Evolutionary conservation across 2,797 vertebrate genomes (phyloP).

Genomic region (Urocyon cinereoargenteus): DNA sequence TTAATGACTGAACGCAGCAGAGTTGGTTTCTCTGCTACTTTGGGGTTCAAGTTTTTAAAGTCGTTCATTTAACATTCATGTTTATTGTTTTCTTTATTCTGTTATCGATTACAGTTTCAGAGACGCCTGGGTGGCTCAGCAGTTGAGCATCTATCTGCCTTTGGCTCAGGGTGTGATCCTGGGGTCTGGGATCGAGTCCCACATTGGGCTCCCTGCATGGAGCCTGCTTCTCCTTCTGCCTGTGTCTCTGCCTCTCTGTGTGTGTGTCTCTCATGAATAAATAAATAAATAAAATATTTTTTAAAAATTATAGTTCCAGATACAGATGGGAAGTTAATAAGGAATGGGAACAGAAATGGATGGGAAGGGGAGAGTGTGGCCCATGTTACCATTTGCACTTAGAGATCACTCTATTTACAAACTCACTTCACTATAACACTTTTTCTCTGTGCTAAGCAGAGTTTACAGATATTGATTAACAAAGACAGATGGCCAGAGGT

Average conservation of each 20-base stretch:
- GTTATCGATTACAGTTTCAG: conserved; percentile 45
- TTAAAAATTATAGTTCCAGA: neutral
- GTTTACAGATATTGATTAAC: conserved; percentile 51
- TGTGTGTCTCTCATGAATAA: too few species aligned
- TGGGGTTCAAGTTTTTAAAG: conserved; percentile 54
- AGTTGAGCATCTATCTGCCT: too few species aligned
- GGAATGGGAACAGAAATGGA: neutral
- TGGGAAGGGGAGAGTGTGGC: neutral
- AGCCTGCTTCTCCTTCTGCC: too few species aligned
- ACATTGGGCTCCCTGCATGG: too few species aligned
- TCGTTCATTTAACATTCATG: neutral
- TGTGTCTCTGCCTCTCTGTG: too few species aligned
- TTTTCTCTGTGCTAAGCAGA: neutral
- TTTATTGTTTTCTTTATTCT: conserved; percentile 44
- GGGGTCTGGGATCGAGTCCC: too few species aligned
- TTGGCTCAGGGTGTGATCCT: too few species aligned
- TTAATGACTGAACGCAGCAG: conserved; percentile 31
- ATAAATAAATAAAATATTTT: too few species aligned
- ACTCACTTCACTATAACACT: neutral
- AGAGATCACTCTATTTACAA: neutral
- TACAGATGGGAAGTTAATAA: conserved; percentile 41
- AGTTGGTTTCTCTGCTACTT: conserved; percentile 58
- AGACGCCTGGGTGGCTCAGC: too few species aligned
- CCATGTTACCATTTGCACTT: neutral
- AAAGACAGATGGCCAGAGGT: conserved; percentile 42